A percentile compares a stretch with the other conserved stretches of the same genome.
Conservation (phyloP, 2,888 invertebrate species). For the Pristionchus arcanus region DNA sequence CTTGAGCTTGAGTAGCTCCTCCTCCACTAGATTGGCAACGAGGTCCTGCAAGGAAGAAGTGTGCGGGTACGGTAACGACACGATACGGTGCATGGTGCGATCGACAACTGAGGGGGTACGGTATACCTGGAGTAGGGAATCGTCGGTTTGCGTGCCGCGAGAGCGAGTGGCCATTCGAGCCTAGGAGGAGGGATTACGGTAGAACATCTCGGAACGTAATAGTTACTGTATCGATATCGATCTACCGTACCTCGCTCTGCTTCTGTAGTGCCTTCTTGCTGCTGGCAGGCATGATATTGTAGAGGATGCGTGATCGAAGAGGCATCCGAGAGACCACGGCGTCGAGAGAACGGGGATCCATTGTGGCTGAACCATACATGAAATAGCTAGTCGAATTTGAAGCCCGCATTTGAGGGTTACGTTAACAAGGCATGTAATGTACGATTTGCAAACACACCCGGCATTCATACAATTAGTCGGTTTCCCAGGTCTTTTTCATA, state of each 20-base stretch:
- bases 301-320: slow-evolving; percentile 70
- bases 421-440: no score
- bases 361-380: slow-evolving; percentile 55
- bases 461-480: no score
- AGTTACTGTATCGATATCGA: not conserved
- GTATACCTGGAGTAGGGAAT: slow-evolving; percentile 63
- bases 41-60: slow-evolving; percentile 26
- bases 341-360: slow-evolving; percentile 63
- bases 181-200: slow-evolving; percentile 20
- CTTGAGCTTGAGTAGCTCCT: slow-evolving; percentile 51
- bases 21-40: slow-evolving; percentile 39
- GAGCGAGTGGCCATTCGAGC: slow-evolving; percentile 43
- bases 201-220: not conserved
- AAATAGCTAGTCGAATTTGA: no score
- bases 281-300: slow-evolving; percentile 72
- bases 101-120: slow-evolving; percentile 13
- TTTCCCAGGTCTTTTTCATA: no score
- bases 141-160: slow-evolving; percentile 66
- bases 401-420: no score
- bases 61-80: not conserved
- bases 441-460: no score
- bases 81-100: slow-evolving; percentile 1
- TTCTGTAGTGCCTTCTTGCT: slow-evolving; percentile 66
- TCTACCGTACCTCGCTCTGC: slow-evolving; percentile 60
- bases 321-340: slow-evolving; percentile 74